phyloP scores from a whole-genome alignment of 2,888 invertebrate species.

The Rhimphoctona megacephalus region DNA sequence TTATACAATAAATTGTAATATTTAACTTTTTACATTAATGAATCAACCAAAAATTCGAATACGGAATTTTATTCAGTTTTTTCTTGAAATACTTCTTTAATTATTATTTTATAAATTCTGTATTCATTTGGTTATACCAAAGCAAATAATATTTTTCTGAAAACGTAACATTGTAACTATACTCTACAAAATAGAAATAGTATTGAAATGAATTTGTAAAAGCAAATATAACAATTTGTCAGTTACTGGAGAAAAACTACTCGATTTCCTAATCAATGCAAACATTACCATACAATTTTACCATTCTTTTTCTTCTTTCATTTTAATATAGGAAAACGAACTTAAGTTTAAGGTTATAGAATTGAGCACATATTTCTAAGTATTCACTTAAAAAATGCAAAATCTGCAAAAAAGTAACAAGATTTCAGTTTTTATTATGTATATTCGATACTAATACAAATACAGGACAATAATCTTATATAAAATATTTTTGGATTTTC shows the following conservation, averaged over 20 bases:
- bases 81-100: no score
- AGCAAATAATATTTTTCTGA: no score
- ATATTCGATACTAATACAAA: slow-evolving; percentile 48
- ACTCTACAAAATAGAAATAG: slow-evolving; percentile 15
- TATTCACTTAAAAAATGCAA: background rate
- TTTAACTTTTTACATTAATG: no score
- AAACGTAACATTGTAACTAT: background rate
- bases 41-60: no score
- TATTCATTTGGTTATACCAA: no score
- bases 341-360: background rate
- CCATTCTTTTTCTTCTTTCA: background rate
- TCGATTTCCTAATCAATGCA: background rate
- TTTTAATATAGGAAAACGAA: background rate
- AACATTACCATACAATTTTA: background rate
- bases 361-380: background rate
- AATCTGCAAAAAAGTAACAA: slow-evolving; percentile 4
- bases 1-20: no score
- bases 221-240: background rate
- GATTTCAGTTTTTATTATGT: slow-evolving; percentile 36
- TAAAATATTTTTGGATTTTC: slow-evolving; percentile 53
- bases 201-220: slow-evolving; percentile 15
- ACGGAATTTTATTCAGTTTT: no score
- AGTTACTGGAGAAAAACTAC: background rate
- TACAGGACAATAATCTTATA: slow-evolving; percentile 50
- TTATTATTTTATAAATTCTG: no score